These are phyloP conservation scores for Leptinotarsa defecta DNA, from an alignment of 1,140 invertebrate species.

Conservation along the genomic window DNA sequence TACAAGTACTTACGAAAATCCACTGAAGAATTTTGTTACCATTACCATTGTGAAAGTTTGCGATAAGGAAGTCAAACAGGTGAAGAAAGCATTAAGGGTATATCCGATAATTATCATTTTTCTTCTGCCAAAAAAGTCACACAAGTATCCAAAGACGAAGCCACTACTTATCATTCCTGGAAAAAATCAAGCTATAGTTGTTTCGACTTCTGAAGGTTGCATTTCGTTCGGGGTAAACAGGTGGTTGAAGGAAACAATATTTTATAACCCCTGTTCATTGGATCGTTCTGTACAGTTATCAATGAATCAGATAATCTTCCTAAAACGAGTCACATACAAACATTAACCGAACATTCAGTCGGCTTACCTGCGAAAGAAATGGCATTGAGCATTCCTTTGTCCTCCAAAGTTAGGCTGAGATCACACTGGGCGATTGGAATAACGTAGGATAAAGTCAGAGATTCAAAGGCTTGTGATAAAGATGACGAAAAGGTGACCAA, in stretches of 20 bases:
- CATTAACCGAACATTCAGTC: neutral
- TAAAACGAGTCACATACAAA: too few relatives aligned
- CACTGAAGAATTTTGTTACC: constrained; percentile 74
- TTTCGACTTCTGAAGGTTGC: too few relatives aligned
- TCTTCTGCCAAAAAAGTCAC: constrained; percentile 75
- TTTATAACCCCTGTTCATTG: too few relatives aligned
- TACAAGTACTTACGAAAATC: constrained; percentile 70
- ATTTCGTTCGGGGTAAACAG: too few relatives aligned
- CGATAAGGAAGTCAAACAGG: constrained; percentile 68
- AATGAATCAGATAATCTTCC: too few relatives aligned
- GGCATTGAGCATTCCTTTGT: constrained; percentile 72
- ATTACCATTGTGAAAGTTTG: constrained; percentile 73
- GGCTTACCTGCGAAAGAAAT: constrained; percentile 67
- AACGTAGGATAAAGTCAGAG: constrained; percentile 69
- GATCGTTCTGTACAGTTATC: too few relatives aligned
- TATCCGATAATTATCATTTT: constrained; percentile 74
- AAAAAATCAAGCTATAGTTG: constrained; percentile 22
- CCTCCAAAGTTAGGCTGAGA: constrained; percentile 64
- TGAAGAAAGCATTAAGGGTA: constrained; percentile 70
- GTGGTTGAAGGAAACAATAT: neutral
- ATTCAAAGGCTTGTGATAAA: constrained; percentile 68
- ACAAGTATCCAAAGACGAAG: constrained; percentile 80
- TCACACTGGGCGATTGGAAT: constrained; percentile 74
- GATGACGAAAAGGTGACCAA: constrained; percentile 66
- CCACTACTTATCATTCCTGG: constrained; percentile 81